A percentile compares a stretch with the other conserved stretches of the same genome.
Evolutionary conservation across 2,113 vertebrate genomes (phyloP).

Genomic region (Caranx melampygus): DNA sequence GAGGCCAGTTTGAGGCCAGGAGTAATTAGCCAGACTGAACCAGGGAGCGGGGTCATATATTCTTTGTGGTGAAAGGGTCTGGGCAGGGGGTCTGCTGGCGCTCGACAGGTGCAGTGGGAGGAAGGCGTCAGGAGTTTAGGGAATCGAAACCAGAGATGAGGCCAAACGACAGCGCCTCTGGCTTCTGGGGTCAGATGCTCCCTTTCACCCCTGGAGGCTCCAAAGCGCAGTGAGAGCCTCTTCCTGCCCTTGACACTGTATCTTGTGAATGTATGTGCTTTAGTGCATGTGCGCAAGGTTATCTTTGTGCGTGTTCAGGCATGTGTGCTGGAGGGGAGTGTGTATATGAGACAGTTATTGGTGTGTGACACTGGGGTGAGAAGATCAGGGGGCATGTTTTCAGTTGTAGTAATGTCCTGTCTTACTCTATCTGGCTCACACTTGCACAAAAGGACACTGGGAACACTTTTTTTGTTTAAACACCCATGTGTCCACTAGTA

Average conservation of each 20-base stretch:
- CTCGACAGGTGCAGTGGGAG: slow-evolving; percentile 89
- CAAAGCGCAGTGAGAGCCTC: slow-evolving; percentile 69
- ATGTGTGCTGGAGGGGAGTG: slow-evolving; percentile 11
- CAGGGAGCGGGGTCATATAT: slow-evolving; percentile 89
- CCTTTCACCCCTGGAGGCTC: slow-evolving; percentile 68
- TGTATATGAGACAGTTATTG: slow-evolving; percentile 1
- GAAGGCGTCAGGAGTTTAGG: slow-evolving; percentile 80
- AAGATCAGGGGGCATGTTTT: slow-evolving; percentile 63
- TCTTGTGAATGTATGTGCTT: slow-evolving; percentile 34
- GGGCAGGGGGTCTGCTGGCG: slow-evolving; percentile 89
- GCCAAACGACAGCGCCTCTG: slow-evolving; percentile 65
- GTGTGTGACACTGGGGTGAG: slow-evolving; percentile 40
- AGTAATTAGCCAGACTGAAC: slow-evolving; percentile 87
- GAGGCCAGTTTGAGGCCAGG: slow-evolving; percentile 80
- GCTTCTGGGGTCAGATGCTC: slow-evolving; percentile 69
- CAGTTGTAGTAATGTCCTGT: slow-evolving; percentile 68
- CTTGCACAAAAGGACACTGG: slow-evolving; percentile 45
- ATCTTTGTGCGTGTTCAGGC: slow-evolving; percentile 27
- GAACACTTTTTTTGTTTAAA: slow-evolving; percentile 51
- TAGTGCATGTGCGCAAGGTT: slow-evolving; percentile 29
- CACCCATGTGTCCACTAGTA: slow-evolving; percentile 59
- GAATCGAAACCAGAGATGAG: slow-evolving; percentile 83
- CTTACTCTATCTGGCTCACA: slow-evolving; percentile 61
- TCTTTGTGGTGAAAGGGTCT: slow-evolving; percentile 90
- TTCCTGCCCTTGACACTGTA: slow-evolving; percentile 57